Evolutionary conservation across 1,140 invertebrate genomes (phyloP).

Genomic region (Papilio aristodemus): DNA sequence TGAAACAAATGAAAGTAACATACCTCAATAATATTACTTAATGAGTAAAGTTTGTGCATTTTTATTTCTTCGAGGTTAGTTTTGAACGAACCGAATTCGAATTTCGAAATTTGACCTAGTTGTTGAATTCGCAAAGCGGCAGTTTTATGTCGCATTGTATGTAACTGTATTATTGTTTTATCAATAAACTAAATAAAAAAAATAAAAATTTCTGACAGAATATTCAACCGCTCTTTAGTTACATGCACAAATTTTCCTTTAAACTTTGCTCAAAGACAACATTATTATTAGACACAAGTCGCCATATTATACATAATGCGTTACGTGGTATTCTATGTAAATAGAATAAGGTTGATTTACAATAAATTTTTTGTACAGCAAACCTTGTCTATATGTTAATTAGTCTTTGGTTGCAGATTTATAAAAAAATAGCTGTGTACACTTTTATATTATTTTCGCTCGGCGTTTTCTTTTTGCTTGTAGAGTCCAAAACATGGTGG

Average conservation of each 20-base stretch:
- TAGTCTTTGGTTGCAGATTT: background rate
- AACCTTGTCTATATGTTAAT: constrained; percentile 4
- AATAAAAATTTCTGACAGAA: too few relatives aligned
- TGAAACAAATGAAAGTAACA: too few relatives aligned
- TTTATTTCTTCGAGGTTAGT: too few relatives aligned
- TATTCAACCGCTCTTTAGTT: too few relatives aligned
- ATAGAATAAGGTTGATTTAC: background rate
- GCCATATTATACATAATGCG: background rate
- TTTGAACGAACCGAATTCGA: too few relatives aligned
- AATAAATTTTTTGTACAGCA: background rate
- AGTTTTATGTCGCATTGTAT: too few relatives aligned
- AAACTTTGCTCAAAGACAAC: background rate
- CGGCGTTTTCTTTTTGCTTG: background rate
- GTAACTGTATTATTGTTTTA: too few relatives aligned
- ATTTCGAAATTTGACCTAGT: too few relatives aligned
- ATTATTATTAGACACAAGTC: background rate
- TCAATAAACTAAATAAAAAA: too few relatives aligned
- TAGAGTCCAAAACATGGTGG: background rate
- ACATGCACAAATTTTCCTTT: background rate
- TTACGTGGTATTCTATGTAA: background rate
- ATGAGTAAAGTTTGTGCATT: too few relatives aligned
- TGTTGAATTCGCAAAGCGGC: too few relatives aligned
- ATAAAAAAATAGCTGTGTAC: background rate
- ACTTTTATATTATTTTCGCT: background rate
- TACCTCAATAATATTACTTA: too few relatives aligned